Evolutionary conservation across 2,113 vertebrate species (phyloP).

Genomic region (Mixornis gularis): DNA sequence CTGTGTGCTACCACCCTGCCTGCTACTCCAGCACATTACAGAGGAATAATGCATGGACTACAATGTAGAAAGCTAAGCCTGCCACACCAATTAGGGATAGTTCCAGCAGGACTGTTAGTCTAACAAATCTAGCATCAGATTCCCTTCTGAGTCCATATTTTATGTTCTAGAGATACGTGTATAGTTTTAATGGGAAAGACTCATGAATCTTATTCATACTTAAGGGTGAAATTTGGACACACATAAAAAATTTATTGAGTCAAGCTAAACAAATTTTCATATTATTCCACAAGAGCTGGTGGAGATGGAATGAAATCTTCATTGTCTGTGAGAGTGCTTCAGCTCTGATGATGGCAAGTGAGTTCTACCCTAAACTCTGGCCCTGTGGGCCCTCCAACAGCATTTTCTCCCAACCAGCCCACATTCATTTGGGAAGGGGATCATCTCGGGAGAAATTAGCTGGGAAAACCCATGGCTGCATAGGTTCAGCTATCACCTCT

Average conservation of each 20-base stretch:
- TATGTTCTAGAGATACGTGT: not conserved
- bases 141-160: not conserved
- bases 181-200: not conserved
- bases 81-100: not conserved
- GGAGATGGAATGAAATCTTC: not conserved
- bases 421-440: not conserved
- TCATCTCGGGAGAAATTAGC: not conserved
- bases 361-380: not conserved
- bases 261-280: not conserved
- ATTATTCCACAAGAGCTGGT: not conserved
- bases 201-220: not conserved
- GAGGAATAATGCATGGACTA: not conserved
- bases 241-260: not conserved
- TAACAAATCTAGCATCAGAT: not conserved
- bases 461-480: fast-evolving
- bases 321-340: not conserved
- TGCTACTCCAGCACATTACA: not conserved
- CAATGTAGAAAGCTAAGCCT: not conserved
- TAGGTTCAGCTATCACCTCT: not conserved
- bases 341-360: fast-evolving
- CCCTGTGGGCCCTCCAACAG: not conserved
- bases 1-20: not conserved
- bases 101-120: not conserved
- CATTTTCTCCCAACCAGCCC: not conserved
- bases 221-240: not conserved